These are phyloP conservation scores for Enteromius paludinosus DNA, from an alignment of 2,797 vertebrate genomes.

Conservation along the genomic window DNA sequence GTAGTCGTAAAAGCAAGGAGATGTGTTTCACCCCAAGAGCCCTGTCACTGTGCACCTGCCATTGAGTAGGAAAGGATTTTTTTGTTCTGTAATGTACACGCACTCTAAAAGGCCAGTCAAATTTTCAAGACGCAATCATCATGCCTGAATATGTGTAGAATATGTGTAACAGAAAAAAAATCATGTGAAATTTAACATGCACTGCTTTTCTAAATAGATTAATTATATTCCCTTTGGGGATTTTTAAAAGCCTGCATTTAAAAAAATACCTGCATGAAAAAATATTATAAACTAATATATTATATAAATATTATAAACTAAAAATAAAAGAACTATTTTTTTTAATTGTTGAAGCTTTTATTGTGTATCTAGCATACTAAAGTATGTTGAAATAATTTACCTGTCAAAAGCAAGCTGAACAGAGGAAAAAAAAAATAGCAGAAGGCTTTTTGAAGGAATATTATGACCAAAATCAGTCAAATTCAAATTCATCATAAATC, in stretches of 20 bases:
- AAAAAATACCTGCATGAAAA: neutral
- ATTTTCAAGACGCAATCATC: neutral
- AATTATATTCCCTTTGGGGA: neutral
- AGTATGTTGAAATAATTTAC: neutral
- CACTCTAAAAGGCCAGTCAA: neutral
- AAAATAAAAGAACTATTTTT: too few relatives aligned
- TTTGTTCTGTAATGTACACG: neutral
- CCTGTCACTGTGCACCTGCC: slow-evolving; percentile 47
- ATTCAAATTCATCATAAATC: neutral
- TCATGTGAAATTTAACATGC: neutral
- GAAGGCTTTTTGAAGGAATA: neutral
- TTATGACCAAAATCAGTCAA: neutral
- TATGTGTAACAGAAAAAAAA: neutral
- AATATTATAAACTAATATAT: neutral
- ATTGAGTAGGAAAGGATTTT: slow-evolving; percentile 54
- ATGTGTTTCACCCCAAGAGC: slow-evolving; percentile 39
- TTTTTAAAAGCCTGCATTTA: neutral
- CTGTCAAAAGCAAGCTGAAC: neutral
- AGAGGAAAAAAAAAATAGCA: neutral
- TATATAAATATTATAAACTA: neutral
- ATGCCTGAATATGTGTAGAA: neutral
- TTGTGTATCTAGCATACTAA: neutral
- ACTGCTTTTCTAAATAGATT: slow-evolving; percentile 7
- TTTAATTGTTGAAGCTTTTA: neutral
- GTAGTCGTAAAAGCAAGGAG: slow-evolving; percentile 59